A percentile compares a stretch with the other conserved stretches of the same genome.
Evolutionary conservation across 2,113 vertebrate species (phyloP).

Genomic region (Hassar affinis): DNA sequence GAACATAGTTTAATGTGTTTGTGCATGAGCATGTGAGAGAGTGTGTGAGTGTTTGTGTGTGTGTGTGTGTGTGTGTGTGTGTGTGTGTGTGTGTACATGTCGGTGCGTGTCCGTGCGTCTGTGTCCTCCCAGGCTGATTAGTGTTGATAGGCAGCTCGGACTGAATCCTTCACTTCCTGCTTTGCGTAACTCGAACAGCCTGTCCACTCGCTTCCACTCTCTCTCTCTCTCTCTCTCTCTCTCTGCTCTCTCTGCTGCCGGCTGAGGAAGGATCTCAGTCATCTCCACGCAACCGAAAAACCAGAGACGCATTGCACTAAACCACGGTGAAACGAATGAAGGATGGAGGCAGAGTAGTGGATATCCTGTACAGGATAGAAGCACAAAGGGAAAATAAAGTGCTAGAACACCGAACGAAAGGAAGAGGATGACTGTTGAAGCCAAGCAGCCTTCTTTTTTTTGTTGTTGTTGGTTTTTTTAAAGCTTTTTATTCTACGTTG

Average conservation of each 20-base stretch:
- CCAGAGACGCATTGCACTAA: conserved; percentile 52
- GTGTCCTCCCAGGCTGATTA: conserved; percentile 59
- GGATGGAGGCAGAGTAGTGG: not conserved
- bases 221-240: conserved; percentile 62
- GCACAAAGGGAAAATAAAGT: conserved; percentile 49
- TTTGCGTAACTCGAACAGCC: conserved; percentile 68
- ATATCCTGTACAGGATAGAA: conserved; percentile 40
- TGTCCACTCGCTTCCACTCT: conserved; percentile 71
- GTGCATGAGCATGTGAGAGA: conserved; percentile 30
- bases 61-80: not conserved
- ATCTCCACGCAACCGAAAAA: conserved; percentile 45
- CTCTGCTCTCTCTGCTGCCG: conserved; percentile 71
- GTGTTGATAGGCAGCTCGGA: conserved; percentile 69
- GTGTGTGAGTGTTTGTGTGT: not conserved
- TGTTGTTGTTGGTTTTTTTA: conserved; percentile 55
- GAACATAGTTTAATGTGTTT: conserved; percentile 3
- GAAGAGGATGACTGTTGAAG: conserved; percentile 64
- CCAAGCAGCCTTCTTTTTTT: conserved; percentile 63
- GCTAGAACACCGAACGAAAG: conserved; percentile 35
- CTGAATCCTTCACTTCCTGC: conserved; percentile 63
- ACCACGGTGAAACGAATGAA: not conserved
- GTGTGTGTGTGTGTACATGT: conserved; percentile 50
- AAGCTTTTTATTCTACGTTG: conserved; percentile 61
- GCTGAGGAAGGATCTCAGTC: conserved; percentile 58
- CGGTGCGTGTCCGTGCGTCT: conserved; percentile 29